These are phyloP conservation scores for Calliopum simillimum DNA, from an alignment of 2,888 invertebrate species.

Conservation along the genomic window DNA sequence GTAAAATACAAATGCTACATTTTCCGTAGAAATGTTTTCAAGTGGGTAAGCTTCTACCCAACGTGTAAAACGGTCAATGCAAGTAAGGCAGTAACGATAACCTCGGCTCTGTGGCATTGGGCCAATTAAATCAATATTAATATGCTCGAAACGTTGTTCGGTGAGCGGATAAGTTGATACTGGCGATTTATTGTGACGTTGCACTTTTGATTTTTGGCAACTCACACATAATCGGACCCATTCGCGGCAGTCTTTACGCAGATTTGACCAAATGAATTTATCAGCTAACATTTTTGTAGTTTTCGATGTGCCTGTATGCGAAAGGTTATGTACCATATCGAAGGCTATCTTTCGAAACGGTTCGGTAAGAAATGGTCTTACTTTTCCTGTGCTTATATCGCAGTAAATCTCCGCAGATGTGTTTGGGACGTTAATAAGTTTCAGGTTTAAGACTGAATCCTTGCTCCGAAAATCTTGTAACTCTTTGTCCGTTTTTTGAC, in stretches of 20 bases:
- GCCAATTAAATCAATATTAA: conserved; percentile 41
- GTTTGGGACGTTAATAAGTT: background rate
- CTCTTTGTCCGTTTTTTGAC: background rate
- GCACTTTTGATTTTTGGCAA: conserved; percentile 41
- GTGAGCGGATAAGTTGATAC: conserved; percentile 25
- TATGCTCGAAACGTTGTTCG: conserved; percentile 39
- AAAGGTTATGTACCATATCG: conserved; percentile 27
- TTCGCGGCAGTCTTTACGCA: conserved; percentile 23
- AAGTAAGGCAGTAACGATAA: conserved; percentile 35
- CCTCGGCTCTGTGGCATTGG: conserved; percentile 30
- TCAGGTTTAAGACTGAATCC: background rate
- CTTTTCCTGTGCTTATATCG: background rate
- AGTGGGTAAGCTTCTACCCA: conserved; percentile 27
- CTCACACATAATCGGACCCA: conserved; percentile 31
- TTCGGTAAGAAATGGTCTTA: conserved; percentile 30
- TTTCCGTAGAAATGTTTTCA: background rate
- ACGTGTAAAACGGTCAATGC: conserved; percentile 31
- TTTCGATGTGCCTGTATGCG: conserved; percentile 23
- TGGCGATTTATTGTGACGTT: conserved; percentile 37
- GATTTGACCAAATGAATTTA: conserved; percentile 29
- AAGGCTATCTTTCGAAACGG: conserved; percentile 31
- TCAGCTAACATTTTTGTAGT: background rate
- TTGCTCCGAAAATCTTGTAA: background rate
- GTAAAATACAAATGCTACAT: conserved; percentile 6
- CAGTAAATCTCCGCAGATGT: background rate